These are phyloP conservation scores for Oxycera nigricornis DNA, from an alignment of 2,888 invertebrate genomes.

Conservation along the genomic window DNA sequence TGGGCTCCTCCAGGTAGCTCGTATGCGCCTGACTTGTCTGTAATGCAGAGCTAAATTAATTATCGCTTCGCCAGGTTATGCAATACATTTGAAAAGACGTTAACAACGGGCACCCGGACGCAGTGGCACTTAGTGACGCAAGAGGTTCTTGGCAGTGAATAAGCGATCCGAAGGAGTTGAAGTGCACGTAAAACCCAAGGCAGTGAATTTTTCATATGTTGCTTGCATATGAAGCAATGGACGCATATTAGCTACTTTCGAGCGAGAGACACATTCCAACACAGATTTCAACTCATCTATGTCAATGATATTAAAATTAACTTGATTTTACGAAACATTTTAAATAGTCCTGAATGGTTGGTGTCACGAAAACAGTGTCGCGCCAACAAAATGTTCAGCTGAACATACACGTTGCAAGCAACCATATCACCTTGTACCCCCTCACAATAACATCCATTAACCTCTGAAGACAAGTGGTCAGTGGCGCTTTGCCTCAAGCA, in stretches of 20 bases:
- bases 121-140: background rate
- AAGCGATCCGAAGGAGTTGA: background rate
- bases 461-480: background rate
- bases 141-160: background rate
- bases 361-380: too few relatives aligned
- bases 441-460: background rate
- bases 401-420: background rate
- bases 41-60: conserved; percentile 14
- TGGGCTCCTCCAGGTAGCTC: conserved; percentile 2
- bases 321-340: too few relatives aligned
- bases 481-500: background rate
- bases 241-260: too few relatives aligned
- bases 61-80: conserved; percentile 1
- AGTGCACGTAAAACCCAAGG: background rate
- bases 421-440: background rate
- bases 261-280: too few relatives aligned
- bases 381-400: background rate
- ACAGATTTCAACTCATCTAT: too few relatives aligned
- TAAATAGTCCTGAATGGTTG: too few relatives aligned
- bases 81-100: conserved; percentile 2
- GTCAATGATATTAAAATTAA: too few relatives aligned
- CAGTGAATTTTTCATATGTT: background rate
- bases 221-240: background rate
- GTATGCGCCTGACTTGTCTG: background rate
- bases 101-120: background rate